Conservation (phyloP, 2,888 invertebrate genomes). For the Mythimna vitellina region DNA sequence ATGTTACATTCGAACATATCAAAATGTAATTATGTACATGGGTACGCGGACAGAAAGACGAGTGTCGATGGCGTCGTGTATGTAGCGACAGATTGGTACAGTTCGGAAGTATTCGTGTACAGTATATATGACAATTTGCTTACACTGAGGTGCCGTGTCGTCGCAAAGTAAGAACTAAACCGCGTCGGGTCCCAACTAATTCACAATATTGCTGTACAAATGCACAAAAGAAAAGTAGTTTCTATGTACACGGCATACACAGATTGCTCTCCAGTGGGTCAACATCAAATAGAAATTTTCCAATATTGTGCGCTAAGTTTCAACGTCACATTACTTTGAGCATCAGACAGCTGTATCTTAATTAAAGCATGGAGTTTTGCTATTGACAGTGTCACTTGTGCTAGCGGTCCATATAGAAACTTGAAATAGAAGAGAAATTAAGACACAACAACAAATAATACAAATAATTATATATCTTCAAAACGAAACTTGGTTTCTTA, state of each 20-base stretch:
- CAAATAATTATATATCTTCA: constrained; percentile 87
- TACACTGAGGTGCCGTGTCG: constrained; percentile 48
- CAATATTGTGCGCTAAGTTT: constrained; percentile 90
- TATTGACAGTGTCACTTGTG: constrained; percentile 87
- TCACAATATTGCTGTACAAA: constrained; percentile 83
- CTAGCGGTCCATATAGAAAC: constrained; percentile 76
- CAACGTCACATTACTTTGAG: constrained; percentile 89
- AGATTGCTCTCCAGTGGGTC: constrained; percentile 85
- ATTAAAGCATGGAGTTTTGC: constrained; percentile 89
- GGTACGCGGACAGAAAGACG: constrained; percentile 52
- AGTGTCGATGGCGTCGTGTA: constrained; percentile 42
- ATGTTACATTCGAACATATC: constrained; percentile 52
- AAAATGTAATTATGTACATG: constrained; percentile 51
- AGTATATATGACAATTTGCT: constrained; percentile 18
- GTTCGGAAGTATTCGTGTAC: constrained; percentile 41
- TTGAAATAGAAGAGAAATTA: constrained; percentile 72
- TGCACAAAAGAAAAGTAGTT: constrained; percentile 83
- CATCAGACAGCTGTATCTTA: constrained; percentile 89
- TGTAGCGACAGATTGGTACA: constrained; percentile 21
- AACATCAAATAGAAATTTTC: constrained; percentile 86
- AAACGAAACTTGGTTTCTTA: constrained; percentile 89
- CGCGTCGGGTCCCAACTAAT: constrained; percentile 72
- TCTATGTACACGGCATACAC: constrained; percentile 86
- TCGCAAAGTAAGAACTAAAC: constrained; percentile 55
- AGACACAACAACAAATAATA: constrained; percentile 90